phyloP scores from a whole-genome alignment of 2,797 vertebrate species.

The Cossypha niveicapilla region DNA sequence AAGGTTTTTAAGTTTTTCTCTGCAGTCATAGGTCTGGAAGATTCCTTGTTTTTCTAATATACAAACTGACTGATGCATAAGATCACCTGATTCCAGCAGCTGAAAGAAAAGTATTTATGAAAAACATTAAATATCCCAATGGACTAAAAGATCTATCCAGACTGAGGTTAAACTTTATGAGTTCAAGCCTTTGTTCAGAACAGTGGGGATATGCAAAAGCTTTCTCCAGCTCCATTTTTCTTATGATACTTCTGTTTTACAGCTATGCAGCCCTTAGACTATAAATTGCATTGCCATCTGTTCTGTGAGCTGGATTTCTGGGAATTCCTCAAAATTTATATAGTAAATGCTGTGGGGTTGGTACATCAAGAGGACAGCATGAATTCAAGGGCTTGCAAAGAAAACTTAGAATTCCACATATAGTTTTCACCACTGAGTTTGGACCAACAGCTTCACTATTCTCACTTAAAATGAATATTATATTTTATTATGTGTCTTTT shows the following conservation, averaged over 20 bases:
- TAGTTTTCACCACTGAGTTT: neutral
- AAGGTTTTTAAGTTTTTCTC: neutral
- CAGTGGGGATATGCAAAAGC: neutral
- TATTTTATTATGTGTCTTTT: neutral
- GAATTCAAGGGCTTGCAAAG: neutral
- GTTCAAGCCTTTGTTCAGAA: neutral
- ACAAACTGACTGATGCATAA: neutral
- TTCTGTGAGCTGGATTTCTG: neutral
- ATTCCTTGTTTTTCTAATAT: neutral
- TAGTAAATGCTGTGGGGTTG: neutral
- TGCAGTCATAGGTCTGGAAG: neutral
- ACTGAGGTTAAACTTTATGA: neutral
- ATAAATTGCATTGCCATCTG: neutral
- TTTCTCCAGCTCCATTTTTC: neutral
- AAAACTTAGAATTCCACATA: neutral
- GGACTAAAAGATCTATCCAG: neutral
- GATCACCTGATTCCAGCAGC: neutral
- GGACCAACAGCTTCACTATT: neutral
- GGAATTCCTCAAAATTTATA: neutral
- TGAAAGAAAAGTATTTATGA: neutral
- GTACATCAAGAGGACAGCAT: neutral
- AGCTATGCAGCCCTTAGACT: neutral
- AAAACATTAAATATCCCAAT: neutral
- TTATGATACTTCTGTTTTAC: neutral
- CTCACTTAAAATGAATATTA: neutral